phyloP scores from a whole-genome alignment of 2,113 vertebrate species.

The Dinomys branickii region DNA sequence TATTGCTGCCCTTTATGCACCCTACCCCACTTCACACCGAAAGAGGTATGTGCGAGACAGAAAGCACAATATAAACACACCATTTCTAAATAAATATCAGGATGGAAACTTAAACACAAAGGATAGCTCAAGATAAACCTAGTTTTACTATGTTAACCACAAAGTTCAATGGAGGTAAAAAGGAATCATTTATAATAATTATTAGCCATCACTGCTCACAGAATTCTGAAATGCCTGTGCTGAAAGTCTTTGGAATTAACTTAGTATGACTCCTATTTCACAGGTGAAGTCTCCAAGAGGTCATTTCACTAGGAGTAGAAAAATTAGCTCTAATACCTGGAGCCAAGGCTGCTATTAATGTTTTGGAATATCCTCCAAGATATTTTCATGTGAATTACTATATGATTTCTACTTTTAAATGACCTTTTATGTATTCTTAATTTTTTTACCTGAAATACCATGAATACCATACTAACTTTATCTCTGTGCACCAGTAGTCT shows the following conservation, averaged over 20 bases:
- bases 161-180: background rate
- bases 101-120: background rate
- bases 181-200: slow-evolving; percentile 23
- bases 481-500: background rate
- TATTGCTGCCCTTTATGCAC: background rate
- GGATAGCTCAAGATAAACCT: background rate
- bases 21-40: background rate
- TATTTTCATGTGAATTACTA: background rate
- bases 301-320: background rate
- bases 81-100: background rate
- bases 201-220: background rate
- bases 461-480: background rate
- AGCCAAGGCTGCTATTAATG: background rate
- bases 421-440: background rate
- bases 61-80: background rate
- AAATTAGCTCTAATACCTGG: background rate
- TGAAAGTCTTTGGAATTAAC: slow-evolving; percentile 1
- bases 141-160: slow-evolving; percentile 6
- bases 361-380: background rate
- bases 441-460: background rate
- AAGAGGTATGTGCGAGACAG: background rate
- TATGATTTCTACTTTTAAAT: background rate
- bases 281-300: background rate
- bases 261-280: background rate
- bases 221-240: background rate